A percentile compares a stretch with the other conserved stretches of the same genome.
phyloP scores from a whole-genome alignment of 2,888 invertebrate genomes.

The Tineola bisselliella region DNA sequence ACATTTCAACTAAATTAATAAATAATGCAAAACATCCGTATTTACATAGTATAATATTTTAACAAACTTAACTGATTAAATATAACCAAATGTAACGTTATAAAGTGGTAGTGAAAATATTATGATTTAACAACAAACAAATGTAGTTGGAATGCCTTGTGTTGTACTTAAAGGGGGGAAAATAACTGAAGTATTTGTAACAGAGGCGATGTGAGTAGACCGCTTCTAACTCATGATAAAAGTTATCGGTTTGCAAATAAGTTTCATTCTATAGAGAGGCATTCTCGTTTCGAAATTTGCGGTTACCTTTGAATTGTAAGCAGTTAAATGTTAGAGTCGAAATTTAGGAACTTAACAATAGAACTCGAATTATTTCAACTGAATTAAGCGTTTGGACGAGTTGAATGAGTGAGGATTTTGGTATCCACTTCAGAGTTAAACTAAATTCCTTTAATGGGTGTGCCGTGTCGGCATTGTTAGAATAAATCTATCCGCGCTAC shows the following conservation, averaged over 20 bases:
- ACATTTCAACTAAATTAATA: too few relatives aligned
- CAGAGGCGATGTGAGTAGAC: neutral
- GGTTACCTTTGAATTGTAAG: slow-evolving; percentile 67
- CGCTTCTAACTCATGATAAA: slow-evolving; percentile 29
- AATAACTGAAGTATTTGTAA: neutral
- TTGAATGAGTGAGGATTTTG: slow-evolving; percentile 54
- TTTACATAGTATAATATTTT: too few relatives aligned
- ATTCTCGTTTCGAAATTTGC: slow-evolving; percentile 61
- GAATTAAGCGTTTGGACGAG: slow-evolving; percentile 57
- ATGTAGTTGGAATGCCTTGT: neutral
- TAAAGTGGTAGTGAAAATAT: neutral
- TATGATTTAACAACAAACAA: neutral
- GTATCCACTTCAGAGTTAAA: slow-evolving; percentile 52
- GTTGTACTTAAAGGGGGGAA: neutral
- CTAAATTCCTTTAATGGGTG: slow-evolving; percentile 49
- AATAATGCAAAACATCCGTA: too few relatives aligned
- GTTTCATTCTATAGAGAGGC: slow-evolving; percentile 53
- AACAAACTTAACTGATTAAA: too few relatives aligned
- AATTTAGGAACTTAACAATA: slow-evolving; percentile 63
- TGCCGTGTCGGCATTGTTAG: slow-evolving; percentile 30
- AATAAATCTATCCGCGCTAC: slow-evolving; percentile 12
- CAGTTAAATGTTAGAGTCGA: slow-evolving; percentile 62
- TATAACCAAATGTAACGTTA: too few relatives aligned
- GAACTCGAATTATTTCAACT: slow-evolving; percentile 62
- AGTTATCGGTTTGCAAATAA: slow-evolving; percentile 64